Conservation (phyloP, 2,113 vertebrate genomes). For the Bufo gargarizans region DNA sequence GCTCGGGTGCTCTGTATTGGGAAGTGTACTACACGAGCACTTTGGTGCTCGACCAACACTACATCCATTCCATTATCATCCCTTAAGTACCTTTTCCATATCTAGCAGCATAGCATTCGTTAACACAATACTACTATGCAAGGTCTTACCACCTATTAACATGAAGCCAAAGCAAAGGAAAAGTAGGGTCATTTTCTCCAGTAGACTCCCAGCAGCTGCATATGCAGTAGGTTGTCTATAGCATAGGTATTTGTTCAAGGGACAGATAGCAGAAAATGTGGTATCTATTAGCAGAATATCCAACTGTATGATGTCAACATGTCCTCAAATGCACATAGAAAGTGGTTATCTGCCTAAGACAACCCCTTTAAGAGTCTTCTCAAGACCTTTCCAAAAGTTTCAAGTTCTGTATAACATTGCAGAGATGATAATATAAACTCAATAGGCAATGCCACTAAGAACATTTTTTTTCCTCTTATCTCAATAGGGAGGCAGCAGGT, state of each 20-base stretch:
- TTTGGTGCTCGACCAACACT: no score
- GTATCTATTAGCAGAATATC: background rate
- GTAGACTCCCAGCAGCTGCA: background rate
- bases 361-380: background rate
- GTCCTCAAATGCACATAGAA: background rate
- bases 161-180: background rate
- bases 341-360: background rate
- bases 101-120: no score
- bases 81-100: no score
- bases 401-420: background rate
- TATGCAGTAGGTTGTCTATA: background rate
- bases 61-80: no score
- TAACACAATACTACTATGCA: background rate
- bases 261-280: no score
- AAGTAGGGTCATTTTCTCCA: no score
- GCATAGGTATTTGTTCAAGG: no score
- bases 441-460: constrained; percentile 24
- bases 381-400: background rate
- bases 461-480: constrained; percentile 7
- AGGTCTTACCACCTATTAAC: background rate
- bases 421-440: background rate
- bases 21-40: no score
- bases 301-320: background rate
- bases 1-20: no score
- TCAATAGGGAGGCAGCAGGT: constrained; percentile 51